Conservation (phyloP, 2,113 vertebrate species). For the Psophia crepitans region DNA sequence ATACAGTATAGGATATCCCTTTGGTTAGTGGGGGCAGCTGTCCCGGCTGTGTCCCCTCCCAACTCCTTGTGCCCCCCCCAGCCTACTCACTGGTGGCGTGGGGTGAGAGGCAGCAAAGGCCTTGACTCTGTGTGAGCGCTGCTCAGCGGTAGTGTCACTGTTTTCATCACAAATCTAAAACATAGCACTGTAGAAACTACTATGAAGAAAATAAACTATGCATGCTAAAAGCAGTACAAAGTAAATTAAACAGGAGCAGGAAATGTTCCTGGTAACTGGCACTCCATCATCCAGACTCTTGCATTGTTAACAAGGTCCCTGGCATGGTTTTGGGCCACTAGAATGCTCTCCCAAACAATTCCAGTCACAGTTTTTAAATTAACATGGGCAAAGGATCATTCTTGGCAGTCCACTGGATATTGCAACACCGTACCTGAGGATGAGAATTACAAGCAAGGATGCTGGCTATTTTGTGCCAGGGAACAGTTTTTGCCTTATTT, state of each 20-base stretch:
- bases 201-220: not conserved
- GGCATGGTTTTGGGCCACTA: not conserved
- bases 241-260: not conserved
- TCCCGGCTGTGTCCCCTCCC: fast-evolving
- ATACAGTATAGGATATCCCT: not conserved
- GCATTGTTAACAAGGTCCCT: not conserved
- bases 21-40: not conserved
- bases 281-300: not conserved
- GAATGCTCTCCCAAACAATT: not conserved
- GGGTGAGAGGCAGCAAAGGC: not conserved
- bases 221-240: not conserved
- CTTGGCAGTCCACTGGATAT: not conserved
- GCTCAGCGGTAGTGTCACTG: not conserved
- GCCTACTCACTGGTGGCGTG: not conserved
- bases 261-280: not conserved
- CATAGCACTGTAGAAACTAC: not conserved
- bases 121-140: not conserved
- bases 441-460: not conserved
- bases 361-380: not conserved
- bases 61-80: not conserved
- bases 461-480: not conserved
- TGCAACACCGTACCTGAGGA: not conserved
- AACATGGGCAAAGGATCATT: not conserved
- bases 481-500: not conserved
- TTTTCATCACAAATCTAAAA: not conserved